Conservation (phyloP, 2,113 vertebrate species). For the Ptyas mucosa region DNA sequence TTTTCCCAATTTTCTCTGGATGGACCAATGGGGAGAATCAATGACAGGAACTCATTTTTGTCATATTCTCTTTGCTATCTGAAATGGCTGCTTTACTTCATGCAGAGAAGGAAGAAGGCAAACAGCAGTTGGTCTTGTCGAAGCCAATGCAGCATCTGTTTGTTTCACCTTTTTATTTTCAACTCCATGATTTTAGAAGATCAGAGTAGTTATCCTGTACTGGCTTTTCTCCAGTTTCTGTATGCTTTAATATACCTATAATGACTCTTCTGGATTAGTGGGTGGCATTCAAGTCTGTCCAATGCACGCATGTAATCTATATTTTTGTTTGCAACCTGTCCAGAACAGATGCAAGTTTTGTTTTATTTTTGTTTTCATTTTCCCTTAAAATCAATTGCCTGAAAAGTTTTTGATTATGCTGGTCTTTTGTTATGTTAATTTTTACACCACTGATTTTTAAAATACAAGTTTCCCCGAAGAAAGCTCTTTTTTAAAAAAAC, state of each 20-base stretch:
- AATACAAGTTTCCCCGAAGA: background rate
- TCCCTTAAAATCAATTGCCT: background rate
- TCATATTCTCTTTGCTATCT: background rate
- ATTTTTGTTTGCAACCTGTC: background rate
- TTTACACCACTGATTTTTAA: background rate
- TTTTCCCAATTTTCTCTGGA: background rate
- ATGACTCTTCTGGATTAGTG: background rate
- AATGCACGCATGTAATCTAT: background rate
- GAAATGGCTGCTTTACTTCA: background rate
- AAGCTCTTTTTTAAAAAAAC: background rate
- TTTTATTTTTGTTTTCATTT: background rate
- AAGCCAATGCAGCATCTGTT: too few species aligned
- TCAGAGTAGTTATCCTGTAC: background rate
- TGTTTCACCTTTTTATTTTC: background rate
- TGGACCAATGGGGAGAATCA: background rate
- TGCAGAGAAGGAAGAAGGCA: background rate
- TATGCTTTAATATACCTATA: background rate
- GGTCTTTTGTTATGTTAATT: background rate
- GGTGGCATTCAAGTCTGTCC: background rate
- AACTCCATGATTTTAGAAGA: background rate
- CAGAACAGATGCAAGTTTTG: background rate
- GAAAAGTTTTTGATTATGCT: background rate
- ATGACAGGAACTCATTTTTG: background rate
- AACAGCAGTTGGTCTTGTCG: background rate
- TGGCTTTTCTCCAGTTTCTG: background rate